phyloP scores from a whole-genome alignment of 2,113 vertebrate genomes.

The Narcine bancroftii region DNA sequence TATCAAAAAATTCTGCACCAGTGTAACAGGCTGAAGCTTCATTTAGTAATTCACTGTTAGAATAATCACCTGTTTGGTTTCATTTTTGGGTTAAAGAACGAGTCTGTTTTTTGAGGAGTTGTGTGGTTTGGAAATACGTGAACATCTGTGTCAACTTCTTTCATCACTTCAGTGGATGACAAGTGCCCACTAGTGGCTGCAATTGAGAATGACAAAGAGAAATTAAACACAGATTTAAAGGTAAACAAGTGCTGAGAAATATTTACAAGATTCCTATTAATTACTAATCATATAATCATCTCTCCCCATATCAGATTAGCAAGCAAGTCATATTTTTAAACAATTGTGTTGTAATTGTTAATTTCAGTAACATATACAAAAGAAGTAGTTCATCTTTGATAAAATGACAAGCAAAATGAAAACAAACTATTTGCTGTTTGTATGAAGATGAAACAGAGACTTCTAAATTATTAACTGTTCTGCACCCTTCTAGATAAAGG shows the following conservation, averaged over 20 bases:
- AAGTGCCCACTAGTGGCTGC: constrained; percentile 32
- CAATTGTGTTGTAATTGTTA: no score
- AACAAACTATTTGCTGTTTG: no score
- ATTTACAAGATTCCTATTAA: neutral
- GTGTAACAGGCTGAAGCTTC: neutral
- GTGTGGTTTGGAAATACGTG: constrained; percentile 85
- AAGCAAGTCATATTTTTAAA: no score
- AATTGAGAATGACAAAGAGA: constrained; percentile 5
- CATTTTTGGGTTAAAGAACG: constrained; percentile 98
- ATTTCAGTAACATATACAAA: no score
- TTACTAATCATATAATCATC: neutral
- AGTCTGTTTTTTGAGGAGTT: constrained; percentile 86
- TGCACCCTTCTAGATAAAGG: neutral
- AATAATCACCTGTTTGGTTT: constrained; percentile 81
- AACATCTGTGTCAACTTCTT: constrained; percentile 82
- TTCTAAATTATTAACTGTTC: neutral
- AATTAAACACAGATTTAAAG: neutral
- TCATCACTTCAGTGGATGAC: constrained; percentile 67
- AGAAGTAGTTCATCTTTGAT: no score
- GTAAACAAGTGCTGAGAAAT: neutral
- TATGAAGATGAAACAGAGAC: neutral
- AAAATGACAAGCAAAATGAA: no score
- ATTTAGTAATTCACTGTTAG: neutral
- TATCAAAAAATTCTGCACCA: neutral
- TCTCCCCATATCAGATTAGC: neutral